phyloP scores from a whole-genome alignment of 2,888 invertebrate genomes.

The Liodrosophila aerea region DNA sequence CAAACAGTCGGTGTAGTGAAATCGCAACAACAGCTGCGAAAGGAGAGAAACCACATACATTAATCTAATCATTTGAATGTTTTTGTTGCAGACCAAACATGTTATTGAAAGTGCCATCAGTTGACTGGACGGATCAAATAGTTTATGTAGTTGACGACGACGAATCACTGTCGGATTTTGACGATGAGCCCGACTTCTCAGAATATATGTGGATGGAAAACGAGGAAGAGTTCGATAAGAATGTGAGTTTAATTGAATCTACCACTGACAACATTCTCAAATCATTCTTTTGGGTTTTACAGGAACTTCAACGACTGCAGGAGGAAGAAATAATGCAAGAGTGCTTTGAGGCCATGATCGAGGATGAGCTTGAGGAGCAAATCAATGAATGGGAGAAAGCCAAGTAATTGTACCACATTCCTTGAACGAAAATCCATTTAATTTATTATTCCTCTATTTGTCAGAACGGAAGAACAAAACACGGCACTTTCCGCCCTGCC shows the following conservation, averaged over 20 bases:
- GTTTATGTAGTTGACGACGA: conserved; percentile 80
- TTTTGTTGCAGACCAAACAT: conserved; percentile 59
- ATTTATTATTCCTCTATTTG: conserved; percentile 21
- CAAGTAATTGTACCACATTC: conserved; percentile 60
- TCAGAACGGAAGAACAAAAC: conserved; percentile 80
- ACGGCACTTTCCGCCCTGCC: conserved; percentile 80
- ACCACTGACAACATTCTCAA: background rate
- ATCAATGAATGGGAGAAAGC: conserved; percentile 80
- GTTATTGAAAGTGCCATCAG: conserved; percentile 82
- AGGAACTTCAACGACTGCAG: conserved; percentile 93
- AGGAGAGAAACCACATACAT: too few species aligned
- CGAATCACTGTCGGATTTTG: conserved; percentile 79
- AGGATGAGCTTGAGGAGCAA: conserved; percentile 86
- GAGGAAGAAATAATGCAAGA: conserved; percentile 94
- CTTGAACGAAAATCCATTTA: background rate
- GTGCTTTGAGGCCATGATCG: conserved; percentile 92
- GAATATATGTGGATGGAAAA: conserved; percentile 98
- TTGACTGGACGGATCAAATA: conserved; percentile 81
- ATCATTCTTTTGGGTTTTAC: background rate
- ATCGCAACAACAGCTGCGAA: too few species aligned
- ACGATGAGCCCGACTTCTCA: conserved; percentile 87
- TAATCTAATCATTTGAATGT: too few species aligned
- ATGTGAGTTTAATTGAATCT: conserved; percentile 84
- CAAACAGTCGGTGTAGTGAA: background rate
- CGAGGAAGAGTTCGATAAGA: conserved; percentile 95